Evolutionary conservation across 2,888 invertebrate species (phyloP), one percentile per base, ranked within the genome.

Genomic region (Thelaira solivaga): DNA sequence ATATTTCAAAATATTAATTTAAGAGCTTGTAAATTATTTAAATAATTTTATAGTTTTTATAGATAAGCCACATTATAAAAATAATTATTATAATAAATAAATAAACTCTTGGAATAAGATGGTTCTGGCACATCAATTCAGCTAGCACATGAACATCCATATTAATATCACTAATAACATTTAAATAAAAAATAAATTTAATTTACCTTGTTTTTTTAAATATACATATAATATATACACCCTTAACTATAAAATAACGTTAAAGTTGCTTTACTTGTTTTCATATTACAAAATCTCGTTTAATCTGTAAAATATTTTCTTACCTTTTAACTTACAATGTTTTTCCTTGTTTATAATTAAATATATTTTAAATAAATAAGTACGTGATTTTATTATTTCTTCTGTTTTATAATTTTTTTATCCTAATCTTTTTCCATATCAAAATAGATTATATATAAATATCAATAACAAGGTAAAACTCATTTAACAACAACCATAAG

Each of bases 391-490:
- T 18, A 31, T 49, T 20, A 31, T 51, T 80, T 78, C 36, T 51
- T 74, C 20, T 29, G 16, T 45, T 67, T 51, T 53, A 74, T 61
- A 45, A 49, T 53, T 61, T 74, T 74, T 65, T 74, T 69, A 62
- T 36, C 13, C 29, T 64, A 47, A 55, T 39, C 20, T 55, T 67
- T 71, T 68, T 16, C 36, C 22, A 36, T 51, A 39, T 53, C 45
- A 45, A 26, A 29, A 43, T 31, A 68, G 31, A 31, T 31, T 20
- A 65, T 10, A 49, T 20, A 62, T 22, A 36, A 62, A 51, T 2
- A 68, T 26, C 18, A 55, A 64, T 8, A 49, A 64, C 45, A 49
- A 62, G 24, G 34, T 53, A 72, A 67, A 43, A 22, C 57, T 29
- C 49, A 72, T 73, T 64, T 59, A 62, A 10, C 61, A 73, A 62